phyloP scores from a whole-genome alignment of 2,888 invertebrate genomes.

The Drosophila helvetica region DNA sequence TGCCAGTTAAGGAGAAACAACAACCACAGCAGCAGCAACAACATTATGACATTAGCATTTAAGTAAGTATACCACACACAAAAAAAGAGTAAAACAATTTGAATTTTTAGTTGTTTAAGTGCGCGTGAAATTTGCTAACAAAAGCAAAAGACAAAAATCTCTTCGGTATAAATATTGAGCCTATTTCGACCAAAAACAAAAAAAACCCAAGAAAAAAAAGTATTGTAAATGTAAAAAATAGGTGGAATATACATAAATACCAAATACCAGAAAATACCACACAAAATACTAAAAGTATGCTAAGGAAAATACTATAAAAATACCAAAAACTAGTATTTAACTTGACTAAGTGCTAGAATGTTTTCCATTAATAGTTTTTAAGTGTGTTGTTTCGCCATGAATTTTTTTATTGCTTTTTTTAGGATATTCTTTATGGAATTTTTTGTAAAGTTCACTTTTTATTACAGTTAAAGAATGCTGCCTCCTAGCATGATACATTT shows the following conservation, averaged over 20 bases:
- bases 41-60: slow-evolving; percentile 66
- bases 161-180: slow-evolving; percentile 30
- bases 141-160: slow-evolving; percentile 21
- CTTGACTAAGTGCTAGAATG: slow-evolving; percentile 2
- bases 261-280: not conserved
- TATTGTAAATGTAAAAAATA: slow-evolving; percentile 23
- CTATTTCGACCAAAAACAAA: slow-evolving; percentile 61
- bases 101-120: slow-evolving; percentile 52
- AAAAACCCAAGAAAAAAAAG: slow-evolving; percentile 27
- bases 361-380: not conserved
- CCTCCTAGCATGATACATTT: no score
- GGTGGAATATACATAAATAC: slow-evolving; percentile 21
- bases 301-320: not conserved
- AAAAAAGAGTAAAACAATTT: slow-evolving; percentile 17
- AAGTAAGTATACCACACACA: slow-evolving; percentile 62
- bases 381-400: not conserved
- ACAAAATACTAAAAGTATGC: slow-evolving; percentile 2
- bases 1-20: slow-evolving; percentile 56
- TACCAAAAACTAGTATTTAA: slow-evolving; percentile 1
- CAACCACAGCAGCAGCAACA: slow-evolving; percentile 26
- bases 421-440: not conserved
- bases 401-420: not conserved
- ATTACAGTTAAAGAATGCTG: no score
- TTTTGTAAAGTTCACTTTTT: not conserved
- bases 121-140: slow-evolving; percentile 35